Conservation (phyloP, 2,113 vertebrate species). For the Pedetes capensis region DNA sequence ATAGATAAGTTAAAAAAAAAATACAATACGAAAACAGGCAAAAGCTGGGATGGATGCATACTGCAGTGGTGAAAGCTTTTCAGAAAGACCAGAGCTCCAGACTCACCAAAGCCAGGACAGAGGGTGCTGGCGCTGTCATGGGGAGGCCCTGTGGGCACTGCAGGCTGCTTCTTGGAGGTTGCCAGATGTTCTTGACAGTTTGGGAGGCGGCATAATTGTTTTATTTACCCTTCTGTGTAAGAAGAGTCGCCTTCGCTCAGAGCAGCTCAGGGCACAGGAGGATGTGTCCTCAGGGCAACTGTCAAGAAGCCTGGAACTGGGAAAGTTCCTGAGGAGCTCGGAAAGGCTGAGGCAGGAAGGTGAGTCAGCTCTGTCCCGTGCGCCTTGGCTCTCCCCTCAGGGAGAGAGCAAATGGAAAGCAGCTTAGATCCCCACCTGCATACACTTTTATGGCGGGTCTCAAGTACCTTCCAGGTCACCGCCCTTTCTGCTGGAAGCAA, state of each 20-base stretch:
- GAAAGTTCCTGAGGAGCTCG: not conserved
- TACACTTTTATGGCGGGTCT: not conserved
- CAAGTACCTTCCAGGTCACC: not conserved
- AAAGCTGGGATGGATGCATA: not conserved
- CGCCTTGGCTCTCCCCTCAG: not conserved
- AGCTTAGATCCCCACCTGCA: not conserved
- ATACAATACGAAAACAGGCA: too few species aligned
- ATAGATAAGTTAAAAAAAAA: too few species aligned
- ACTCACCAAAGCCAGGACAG: not conserved
- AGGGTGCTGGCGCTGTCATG: too few species aligned
- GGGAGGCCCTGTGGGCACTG: accelerated
- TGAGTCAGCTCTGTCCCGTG: not conserved
- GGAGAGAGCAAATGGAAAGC: not conserved
- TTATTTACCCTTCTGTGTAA: not conserved
- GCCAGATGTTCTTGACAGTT: accelerated
- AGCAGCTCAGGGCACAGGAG: not conserved
- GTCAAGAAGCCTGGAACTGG: not conserved
- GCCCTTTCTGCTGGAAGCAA: not conserved
- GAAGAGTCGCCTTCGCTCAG: not conserved
- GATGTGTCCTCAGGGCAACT: not conserved
- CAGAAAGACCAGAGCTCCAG: not conserved
- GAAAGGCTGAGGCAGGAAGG: not conserved
- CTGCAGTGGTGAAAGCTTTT: not conserved
- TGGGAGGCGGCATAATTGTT: not conserved
- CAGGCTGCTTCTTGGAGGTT: not conserved